phyloP scores from a whole-genome alignment of 92 coral and sea anemone genomes.

The Anthopleura xanthogrammica region DNA sequence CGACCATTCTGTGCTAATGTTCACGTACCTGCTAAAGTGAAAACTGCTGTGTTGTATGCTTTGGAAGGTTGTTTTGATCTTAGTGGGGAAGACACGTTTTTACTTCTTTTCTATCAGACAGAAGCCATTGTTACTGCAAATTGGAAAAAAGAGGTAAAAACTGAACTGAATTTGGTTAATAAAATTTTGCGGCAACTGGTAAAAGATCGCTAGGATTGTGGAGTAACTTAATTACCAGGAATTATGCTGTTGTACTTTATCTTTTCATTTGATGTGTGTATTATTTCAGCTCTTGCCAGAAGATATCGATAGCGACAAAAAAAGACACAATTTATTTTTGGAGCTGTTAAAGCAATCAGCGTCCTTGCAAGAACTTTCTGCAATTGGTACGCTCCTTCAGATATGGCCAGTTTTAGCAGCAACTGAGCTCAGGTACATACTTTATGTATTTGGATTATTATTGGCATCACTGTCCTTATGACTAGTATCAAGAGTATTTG shows the following conservation, averaged over 20 bases:
- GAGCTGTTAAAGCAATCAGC: conserved; percentile 61
- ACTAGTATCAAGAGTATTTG: no score
- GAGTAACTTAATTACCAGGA: no score
- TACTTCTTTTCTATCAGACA: conserved; percentile 83
- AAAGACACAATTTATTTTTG: conserved; percentile 73
- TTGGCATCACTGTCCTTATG: no score
- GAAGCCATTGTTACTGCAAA: conserved; percentile 79
- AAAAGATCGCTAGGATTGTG: no score
- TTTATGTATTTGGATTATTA: background rate
- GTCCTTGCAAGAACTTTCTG: conserved; percentile 51
- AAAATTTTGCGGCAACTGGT: no score
- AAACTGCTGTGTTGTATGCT: conserved; percentile 74
- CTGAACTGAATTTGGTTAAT: background rate
- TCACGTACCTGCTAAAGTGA: conserved; percentile 65
- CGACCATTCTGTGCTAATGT: conserved; percentile 90
- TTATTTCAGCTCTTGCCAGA: conserved; percentile 67
- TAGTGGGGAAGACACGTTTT: conserved; percentile 87
- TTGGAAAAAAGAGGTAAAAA: conserved; percentile 82
- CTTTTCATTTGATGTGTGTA: background rate
- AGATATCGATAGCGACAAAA: conserved; percentile 86
- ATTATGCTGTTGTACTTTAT: no score
- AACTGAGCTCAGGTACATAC: conserved; percentile 70
- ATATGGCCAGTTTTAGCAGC: conserved; percentile 94
- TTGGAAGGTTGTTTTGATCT: conserved; percentile 76
- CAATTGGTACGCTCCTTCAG: conserved; percentile 71